A percentile compares a stretch with the other conserved stretches of the same genome.
phyloP scores from a whole-genome alignment of 1,140 invertebrate genomes.

The Drosophila fuyamai region DNA sequence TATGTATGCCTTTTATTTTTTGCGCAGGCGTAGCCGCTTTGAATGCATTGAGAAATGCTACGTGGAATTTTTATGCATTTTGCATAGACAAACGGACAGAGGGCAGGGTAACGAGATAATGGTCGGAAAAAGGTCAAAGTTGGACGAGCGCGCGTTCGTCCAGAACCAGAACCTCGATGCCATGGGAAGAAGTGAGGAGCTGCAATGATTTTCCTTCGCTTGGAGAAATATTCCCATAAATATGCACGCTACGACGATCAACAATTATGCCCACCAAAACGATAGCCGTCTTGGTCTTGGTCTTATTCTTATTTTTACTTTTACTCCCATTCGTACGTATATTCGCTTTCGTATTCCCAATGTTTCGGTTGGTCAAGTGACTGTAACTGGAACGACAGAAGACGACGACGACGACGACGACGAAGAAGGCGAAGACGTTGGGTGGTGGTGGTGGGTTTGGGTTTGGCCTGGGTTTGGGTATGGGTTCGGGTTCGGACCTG shows the following conservation, averaged over 20 bases:
- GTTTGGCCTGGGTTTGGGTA: slow-evolving; percentile 12
- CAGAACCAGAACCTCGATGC: slow-evolving; percentile 57
- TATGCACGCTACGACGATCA: slow-evolving; percentile 79
- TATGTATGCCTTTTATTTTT: slow-evolving; percentile 22
- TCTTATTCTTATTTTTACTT: slow-evolving; percentile 27
- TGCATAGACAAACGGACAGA: slow-evolving; percentile 47
- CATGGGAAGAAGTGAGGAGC: slow-evolving; percentile 18
- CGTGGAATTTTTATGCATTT: slow-evolving; percentile 74
- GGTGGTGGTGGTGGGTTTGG: slow-evolving; percentile 34
- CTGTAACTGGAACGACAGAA: slow-evolving; percentile 80
- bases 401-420: slow-evolving; percentile 31
- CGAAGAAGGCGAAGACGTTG: slow-evolving; percentile 16
- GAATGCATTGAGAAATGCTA: slow-evolving; percentile 71
- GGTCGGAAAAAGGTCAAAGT: slow-evolving; percentile 74
- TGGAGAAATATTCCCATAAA: slow-evolving; percentile 77
- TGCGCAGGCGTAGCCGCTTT: slow-evolving; percentile 68
- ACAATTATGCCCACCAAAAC: slow-evolving; percentile 76
- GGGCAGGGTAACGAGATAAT: slow-evolving; percentile 11
- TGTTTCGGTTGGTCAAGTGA: slow-evolving; percentile 84
- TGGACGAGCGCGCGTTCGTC: slow-evolving; percentile 78
- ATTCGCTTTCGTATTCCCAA: slow-evolving; percentile 69
- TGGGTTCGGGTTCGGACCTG: slow-evolving; percentile 49
- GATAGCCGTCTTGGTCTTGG: slow-evolving; percentile 39
- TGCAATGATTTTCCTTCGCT: slow-evolving; percentile 67
- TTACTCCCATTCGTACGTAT: slow-evolving; percentile 12